phyloP scores from a whole-genome alignment of 2,888 invertebrate species.

The Phania funesta region DNA sequence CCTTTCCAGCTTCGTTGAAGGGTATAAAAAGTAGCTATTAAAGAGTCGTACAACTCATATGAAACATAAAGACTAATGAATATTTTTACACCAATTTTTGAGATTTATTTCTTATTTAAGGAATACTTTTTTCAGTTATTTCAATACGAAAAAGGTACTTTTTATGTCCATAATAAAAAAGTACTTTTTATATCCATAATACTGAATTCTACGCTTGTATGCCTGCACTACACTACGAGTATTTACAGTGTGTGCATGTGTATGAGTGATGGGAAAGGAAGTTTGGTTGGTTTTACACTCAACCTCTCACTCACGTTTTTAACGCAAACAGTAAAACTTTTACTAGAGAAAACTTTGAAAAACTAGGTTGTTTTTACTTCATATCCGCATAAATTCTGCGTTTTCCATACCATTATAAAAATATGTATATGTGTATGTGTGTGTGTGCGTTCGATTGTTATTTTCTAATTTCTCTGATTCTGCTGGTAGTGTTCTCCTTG shows the following conservation, averaged over 20 bases:
- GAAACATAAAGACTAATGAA: too few relatives aligned
- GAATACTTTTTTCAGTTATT: too few relatives aligned
- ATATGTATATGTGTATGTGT: not conserved
- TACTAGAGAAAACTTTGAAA: slow-evolving; percentile 51
- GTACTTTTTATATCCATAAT: too few relatives aligned
- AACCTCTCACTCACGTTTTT: slow-evolving; percentile 16
- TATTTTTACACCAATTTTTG: too few relatives aligned
- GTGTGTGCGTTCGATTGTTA: not conserved
- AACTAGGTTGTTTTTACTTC: slow-evolving; percentile 43
- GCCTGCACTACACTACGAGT: not conserved
- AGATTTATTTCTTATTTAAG: too few relatives aligned
- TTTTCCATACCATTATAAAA: slow-evolving; percentile 24
- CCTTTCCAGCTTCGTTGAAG: too few relatives aligned
- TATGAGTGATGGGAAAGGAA: not conserved
- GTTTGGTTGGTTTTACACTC: not conserved
- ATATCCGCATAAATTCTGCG: slow-evolving; percentile 57
- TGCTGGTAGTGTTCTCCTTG: slow-evolving; percentile 53
- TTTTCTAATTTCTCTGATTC: not conserved
- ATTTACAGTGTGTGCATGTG: not conserved
- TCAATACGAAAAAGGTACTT: too few relatives aligned
- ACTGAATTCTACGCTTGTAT: too few relatives aligned
- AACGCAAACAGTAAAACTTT: slow-evolving; percentile 47
- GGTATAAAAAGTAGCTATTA: too few relatives aligned
- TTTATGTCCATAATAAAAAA: too few relatives aligned
- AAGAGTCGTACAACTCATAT: too few relatives aligned